Base-by-base conservation (phyloP, 2,888 invertebrate species). In the Lasioglossum leucozonium region DNA sequence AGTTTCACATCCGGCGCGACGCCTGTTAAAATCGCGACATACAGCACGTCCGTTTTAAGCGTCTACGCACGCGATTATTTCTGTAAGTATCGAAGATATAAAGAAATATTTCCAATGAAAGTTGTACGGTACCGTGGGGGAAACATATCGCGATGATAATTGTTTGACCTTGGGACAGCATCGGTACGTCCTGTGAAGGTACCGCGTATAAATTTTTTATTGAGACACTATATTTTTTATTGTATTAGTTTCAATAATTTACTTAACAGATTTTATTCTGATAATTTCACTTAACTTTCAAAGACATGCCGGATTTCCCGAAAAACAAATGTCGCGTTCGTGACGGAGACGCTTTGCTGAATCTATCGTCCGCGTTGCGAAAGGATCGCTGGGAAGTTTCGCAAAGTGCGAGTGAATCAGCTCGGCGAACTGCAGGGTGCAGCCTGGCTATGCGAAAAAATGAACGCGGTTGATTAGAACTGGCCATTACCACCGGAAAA, bases 1-100 rank as follows among this genome's bases (percentile, higher is more conserved):
- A 91, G 88, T 91, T 91, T 90, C 91, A 90, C 90, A 90, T 90
- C 89, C 91, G 90, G 85, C 67, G 44, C 26, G 69, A 84, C 86
- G 81, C 69, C 62, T 67, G 47, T 73, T 67, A 87, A 65, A 67
- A n/a, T 44, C 74, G 80, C 84, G 78, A 86, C 82, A 82, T 10
- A n/a, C n/a, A 10, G 22, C 10, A n/a, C 2, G 51, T n/a, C n/a
- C 51, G 22, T 51, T 51, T 3, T 8, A n/a, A 51, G n/a, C 8
- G n/a, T 51, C 51, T 3, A 10, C 51, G 0, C 51, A n/a, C 18
- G 47, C 2, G 51, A 51, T 51, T 10, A 3, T n/a, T 51, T 47
- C 47, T 47, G 2, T 51, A 22, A 22, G 2, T 22, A 22, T 22
- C 51, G 2, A 0, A 51, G 22, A 22, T 10, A 22, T 51, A 51